Conservation (phyloP, 1,140 invertebrate genomes). For the Brachystomella parvula region DNA sequence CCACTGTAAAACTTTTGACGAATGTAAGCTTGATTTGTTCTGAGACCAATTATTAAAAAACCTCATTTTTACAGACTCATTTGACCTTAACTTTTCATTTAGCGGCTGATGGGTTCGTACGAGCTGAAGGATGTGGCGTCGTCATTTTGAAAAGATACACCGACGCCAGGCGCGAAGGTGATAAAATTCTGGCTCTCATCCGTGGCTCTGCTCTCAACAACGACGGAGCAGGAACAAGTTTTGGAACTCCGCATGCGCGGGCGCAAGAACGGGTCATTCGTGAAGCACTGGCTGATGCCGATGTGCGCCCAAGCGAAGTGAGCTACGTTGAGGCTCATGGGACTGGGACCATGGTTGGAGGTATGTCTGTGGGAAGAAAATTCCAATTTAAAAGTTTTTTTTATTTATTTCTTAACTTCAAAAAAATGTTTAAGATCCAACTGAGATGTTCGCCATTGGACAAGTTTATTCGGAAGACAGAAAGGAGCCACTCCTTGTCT, state of each 20-base stretch:
- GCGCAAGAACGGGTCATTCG: slow-evolving; percentile 47
- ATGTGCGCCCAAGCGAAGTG: slow-evolving; percentile 46
- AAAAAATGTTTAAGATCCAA: slow-evolving; percentile 14
- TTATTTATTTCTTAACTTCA: neutral
- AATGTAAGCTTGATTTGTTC: slow-evolving; percentile 9
- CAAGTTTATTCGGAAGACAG: slow-evolving; percentile 49
- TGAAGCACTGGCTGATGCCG: slow-evolving; percentile 48
- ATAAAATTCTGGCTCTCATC: slow-evolving; percentile 18
- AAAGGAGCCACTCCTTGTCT: slow-evolving; percentile 46
- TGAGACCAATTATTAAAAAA: neutral
- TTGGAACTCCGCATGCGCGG: slow-evolving; percentile 14
- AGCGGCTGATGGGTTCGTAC: slow-evolving; percentile 11
- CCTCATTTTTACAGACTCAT: neutral
- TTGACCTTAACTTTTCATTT: neutral
- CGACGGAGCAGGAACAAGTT: slow-evolving; percentile 21
- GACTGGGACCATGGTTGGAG: slow-evolving; percentile 50
- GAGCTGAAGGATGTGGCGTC: slow-evolving; percentile 18
- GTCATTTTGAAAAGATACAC: slow-evolving; percentile 18
- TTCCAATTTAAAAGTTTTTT: neutral
- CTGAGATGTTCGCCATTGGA: slow-evolving; percentile 43
- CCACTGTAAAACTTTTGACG: slow-evolving; percentile 22
- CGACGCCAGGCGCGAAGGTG: slow-evolving; percentile 19
- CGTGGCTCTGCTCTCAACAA: slow-evolving; percentile 20
- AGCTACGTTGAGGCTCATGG: slow-evolving; percentile 54
- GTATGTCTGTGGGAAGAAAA: neutral